Base-by-base conservation (phyloP, 92 coral and sea anemone species). In the Hydrozoanthus gracilis region DNA sequence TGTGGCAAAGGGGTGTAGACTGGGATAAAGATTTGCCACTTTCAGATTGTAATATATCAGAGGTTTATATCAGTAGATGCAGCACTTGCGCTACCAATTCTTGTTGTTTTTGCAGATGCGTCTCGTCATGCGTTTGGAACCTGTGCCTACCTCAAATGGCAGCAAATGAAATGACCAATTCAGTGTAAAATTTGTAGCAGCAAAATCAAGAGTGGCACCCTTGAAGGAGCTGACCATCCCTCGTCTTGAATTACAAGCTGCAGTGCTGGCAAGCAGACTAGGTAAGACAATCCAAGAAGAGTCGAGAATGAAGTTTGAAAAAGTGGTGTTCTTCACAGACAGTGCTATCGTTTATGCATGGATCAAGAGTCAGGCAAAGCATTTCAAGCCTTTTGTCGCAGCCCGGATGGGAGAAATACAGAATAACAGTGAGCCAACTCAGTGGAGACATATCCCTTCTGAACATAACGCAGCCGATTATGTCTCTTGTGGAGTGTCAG, bases 381-480 rank as follows among this genome's bases (percentile, higher is more conserved):
- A 69, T 10, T 77, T 73, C 75, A 89, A 89, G 76, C 88, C 89
- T 45, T 89, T 89, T 54, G 80, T 88, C 7, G 83, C 91, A 64
- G 79, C 82, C 70, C 74, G 84, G 68, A 86, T 88, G 49, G 86
- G 88, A 83, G 86, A 84, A 55, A 89, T 84, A 67, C 92, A 84
- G 71, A 77, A 39, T 44, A 85, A 89, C 69, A 8, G 86, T 47
- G 83, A 86, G 13, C 92, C 86, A 44, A 39, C 75, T 9, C 92
- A 89, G 80, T 85, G 92, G 86, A 85, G 86, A 89, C 92, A 71
- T 9, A 44, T 79, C 51, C 83, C 88, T 3, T 61, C 69, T 13
- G 76, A 73, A 68, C 71, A 18, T 17, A 86, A 86, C 77, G 87
- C 78, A 44, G 92, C 92, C 18, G 88, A 89, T 55, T 88, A 88